phyloP scores from a whole-genome alignment of 1,140 invertebrate genomes.

The Charaxes varanes region DNA sequence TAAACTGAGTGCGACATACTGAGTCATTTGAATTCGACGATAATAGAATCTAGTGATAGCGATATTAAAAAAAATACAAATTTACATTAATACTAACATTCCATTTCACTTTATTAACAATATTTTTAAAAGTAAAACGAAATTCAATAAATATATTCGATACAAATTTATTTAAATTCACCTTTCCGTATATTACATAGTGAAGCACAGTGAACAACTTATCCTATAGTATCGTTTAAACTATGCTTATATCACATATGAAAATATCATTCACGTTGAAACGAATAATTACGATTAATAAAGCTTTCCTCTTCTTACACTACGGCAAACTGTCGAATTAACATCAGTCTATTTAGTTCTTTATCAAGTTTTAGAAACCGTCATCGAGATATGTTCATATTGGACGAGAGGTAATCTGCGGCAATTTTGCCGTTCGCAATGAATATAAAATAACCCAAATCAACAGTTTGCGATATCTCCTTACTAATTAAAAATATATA shows the following conservation, averaged over 20 bases:
- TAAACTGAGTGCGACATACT: too few relatives aligned
- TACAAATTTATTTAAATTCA: constrained; percentile 25
- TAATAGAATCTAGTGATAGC: constrained; percentile 13
- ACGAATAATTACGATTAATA: constrained; percentile 45
- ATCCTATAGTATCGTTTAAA: constrained; percentile 26
- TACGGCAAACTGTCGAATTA: constrained; percentile 45
- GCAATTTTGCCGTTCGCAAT: constrained; percentile 9
- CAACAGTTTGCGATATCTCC: constrained; percentile 38
- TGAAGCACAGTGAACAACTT: constrained; percentile 20
- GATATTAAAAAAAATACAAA: neutral
- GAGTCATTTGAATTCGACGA: constrained; percentile 4
- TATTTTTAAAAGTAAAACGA: constrained; percentile 38
- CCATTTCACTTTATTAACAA: constrained; percentile 39
- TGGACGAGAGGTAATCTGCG: constrained; percentile 7
- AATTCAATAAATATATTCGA: constrained; percentile 51
- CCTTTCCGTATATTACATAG: constrained; percentile 32
- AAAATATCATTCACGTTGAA: constrained; percentile 62
- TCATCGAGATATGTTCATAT: constrained; percentile 11
- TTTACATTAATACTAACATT: constrained; percentile 33
- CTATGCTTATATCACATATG: constrained; percentile 67
- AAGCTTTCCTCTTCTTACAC: constrained; percentile 39
- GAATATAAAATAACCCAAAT: constrained; percentile 24
- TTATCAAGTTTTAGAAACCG: constrained; percentile 13
- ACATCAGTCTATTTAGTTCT: constrained; percentile 12
- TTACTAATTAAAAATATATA: constrained; percentile 31